Evolutionary conservation across 2,797 vertebrate species (phyloP).

Genomic region (Sandelia bainsii): DNA sequence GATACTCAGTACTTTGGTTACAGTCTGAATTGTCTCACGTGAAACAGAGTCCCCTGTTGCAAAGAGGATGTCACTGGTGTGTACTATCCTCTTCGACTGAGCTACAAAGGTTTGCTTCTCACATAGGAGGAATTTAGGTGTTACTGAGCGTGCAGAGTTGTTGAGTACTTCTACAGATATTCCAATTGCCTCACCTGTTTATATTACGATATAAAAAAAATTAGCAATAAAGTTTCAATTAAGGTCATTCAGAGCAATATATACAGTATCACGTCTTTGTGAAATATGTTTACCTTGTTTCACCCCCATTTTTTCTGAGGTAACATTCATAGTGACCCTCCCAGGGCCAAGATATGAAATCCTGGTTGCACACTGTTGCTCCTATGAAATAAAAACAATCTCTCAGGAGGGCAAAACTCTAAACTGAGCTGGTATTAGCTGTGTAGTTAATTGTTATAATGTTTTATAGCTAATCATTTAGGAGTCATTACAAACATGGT

Average conservation of each 20-base stretch:
- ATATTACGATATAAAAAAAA: background rate
- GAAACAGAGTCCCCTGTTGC: constrained; percentile 62
- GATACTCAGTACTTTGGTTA: constrained; percentile 66
- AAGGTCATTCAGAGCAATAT: background rate
- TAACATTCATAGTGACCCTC: constrained; percentile 77
- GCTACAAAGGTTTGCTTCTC: constrained; percentile 80
- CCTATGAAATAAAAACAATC: constrained; percentile 54
- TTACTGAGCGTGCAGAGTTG: constrained; percentile 55
- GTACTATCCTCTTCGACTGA: constrained; percentile 54
- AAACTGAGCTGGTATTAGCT: background rate
- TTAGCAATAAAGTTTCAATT: background rate
- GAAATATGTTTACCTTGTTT: constrained; percentile 74
- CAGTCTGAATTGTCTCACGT: constrained; percentile 43
- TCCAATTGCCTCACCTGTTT: constrained; percentile 68
- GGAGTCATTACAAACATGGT: background rate
- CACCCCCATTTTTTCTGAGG: constrained; percentile 78
- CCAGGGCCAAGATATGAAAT: constrained; percentile 76
- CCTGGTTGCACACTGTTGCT: constrained; percentile 73
- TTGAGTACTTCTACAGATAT: constrained; percentile 74
- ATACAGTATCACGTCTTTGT: background rate
- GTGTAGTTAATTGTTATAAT: background rate
- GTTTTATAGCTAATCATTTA: background rate
- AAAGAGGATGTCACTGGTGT: constrained; percentile 65
- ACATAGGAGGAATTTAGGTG: constrained; percentile 73
- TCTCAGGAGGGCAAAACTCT: background rate